A percentile compares a stretch with the other conserved stretches of the same genome.
Evolutionary conservation across 1,140 invertebrate genomes (phyloP).

Genomic region (Radopholus similis): DNA sequence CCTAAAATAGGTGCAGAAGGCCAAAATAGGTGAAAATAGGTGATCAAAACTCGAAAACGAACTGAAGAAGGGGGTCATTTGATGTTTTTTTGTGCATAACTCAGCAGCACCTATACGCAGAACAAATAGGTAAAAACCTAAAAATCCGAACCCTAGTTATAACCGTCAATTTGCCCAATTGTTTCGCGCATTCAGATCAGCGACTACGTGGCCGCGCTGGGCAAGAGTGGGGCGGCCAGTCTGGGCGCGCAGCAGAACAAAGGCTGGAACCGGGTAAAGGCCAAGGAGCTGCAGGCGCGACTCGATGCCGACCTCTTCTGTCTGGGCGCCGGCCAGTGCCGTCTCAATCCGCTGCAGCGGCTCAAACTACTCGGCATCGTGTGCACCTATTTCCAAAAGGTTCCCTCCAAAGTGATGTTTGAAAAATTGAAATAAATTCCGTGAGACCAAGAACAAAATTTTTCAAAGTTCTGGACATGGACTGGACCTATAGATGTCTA

Average conservation of each 20-base stretch:
- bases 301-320: conserved; percentile 9
- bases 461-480: not conserved
- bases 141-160: too few species aligned
- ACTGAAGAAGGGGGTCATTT: too few species aligned
- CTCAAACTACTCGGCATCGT: conserved; percentile 13
- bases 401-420: not conserved
- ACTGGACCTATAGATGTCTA: not conserved
- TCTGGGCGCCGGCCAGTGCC: not conserved
- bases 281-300: conserved; percentile 7
- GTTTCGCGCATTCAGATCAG: not conserved
- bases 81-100: too few species aligned
- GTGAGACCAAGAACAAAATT: too few species aligned
- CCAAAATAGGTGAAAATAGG: too few species aligned
- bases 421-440: too few species aligned
- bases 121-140: too few species aligned
- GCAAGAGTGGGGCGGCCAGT: too few species aligned
- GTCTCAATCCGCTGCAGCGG: conserved; percentile 8
- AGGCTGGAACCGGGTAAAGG: conserved; percentile 13
- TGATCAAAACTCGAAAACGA: too few species aligned
- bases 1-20: not conserved
- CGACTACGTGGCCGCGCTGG: conserved; percentile 14
- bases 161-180: not conserved
- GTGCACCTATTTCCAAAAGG: conserved; percentile 18
- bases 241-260: conserved; percentile 3
- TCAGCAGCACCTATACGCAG: too few species aligned